A percentile compares a stretch with the other conserved stretches of the same genome.
Conservation (phyloP, 2,113 vertebrate genomes). For the Etia nguti region DNA sequence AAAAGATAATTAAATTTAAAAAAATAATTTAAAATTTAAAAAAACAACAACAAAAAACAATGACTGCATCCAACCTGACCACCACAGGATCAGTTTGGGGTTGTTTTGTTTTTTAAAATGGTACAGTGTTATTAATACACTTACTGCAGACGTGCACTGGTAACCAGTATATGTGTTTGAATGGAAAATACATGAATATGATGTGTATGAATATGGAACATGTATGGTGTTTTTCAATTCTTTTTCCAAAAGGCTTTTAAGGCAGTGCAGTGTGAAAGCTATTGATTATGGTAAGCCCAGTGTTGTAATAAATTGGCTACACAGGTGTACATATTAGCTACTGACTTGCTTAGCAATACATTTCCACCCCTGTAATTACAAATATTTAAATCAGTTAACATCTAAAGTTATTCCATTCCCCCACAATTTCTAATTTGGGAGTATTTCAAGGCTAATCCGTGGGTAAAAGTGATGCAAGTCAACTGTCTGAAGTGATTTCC, state of each 20-base stretch:
- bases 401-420: not conserved
- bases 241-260: not conserved
- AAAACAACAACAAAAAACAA: too few relatives aligned
- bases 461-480: not conserved
- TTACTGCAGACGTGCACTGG: fast-evolving
- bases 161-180: not conserved
- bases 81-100: fast-evolving
- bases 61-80: fast-evolving
- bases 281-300: fast-evolving
- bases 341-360: fast-evolving
- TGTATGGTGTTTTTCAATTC: not conserved
- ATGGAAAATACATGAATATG: not conserved
- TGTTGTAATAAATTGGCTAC: not conserved
- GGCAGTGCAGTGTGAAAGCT: not conserved
- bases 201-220: not conserved
- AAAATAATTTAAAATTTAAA: not conserved
- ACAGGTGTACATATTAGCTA: not conserved
- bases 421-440: not conserved
- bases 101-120: not conserved
- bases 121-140: not conserved
- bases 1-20: not conserved
- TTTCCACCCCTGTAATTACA: not conserved
- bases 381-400: not conserved
- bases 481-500: not conserved
- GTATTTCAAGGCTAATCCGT: not conserved